Conservation (phyloP, 2,797 vertebrate species). For the Lemur catta region DNA sequence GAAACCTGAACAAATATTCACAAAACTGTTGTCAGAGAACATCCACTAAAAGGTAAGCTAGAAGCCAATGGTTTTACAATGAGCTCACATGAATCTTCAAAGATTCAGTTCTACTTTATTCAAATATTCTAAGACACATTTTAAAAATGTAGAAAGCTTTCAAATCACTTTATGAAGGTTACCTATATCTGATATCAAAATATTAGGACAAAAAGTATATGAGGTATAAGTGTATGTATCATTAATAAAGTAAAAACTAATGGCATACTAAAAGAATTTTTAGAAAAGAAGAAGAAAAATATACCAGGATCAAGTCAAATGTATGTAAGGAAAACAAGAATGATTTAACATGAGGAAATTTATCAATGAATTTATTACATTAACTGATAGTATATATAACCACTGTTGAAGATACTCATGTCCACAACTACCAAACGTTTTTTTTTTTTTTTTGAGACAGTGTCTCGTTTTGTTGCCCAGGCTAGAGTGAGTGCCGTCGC, state of each 20-base stretch:
- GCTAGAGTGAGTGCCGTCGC: no score
- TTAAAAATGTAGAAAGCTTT: background rate
- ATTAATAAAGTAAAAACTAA: background rate
- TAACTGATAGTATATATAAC: background rate
- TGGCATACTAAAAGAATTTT: background rate
- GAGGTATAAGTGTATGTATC: background rate
- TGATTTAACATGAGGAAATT: background rate
- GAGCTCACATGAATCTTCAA: background rate
- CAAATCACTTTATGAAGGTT: background rate
- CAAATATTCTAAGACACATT: background rate
- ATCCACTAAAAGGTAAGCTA: background rate
- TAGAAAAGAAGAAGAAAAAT: background rate
- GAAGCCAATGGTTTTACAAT: background rate
- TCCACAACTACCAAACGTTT: background rate
- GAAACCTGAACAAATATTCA: slow-evolving; percentile 10
- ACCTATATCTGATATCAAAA: background rate
- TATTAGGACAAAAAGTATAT: background rate
- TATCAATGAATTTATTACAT: background rate
- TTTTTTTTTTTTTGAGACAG: no score
- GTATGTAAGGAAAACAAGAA: background rate
- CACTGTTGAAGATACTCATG: background rate
- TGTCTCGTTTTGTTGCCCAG: no score
- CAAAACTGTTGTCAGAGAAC: background rate
- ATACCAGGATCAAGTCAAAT: background rate
- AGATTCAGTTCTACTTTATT: background rate